Evolutionary conservation across 2,113 vertebrate species (phyloP).

Genomic region (Rhabdornis inornatus): DNA sequence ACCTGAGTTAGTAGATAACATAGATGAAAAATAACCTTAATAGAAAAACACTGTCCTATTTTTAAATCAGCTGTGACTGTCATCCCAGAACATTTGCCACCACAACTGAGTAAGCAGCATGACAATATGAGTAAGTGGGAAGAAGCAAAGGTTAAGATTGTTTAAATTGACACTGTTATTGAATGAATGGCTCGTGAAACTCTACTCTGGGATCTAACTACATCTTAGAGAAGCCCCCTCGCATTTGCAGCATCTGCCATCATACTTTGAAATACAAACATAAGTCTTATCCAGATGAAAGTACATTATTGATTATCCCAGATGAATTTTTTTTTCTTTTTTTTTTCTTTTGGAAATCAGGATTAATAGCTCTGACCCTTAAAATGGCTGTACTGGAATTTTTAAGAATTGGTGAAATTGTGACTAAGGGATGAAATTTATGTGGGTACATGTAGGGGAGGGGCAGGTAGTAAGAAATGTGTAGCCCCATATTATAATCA

Average conservation of each 20-base stretch:
- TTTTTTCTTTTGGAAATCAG: not conserved
- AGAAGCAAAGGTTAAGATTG: not conserved
- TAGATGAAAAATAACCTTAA: not conserved
- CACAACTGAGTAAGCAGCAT: not conserved
- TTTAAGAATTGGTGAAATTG: not conserved
- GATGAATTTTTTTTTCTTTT: not conserved
- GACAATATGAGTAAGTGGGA: not conserved
- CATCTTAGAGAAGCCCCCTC: not conserved
- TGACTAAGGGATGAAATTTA: not conserved
- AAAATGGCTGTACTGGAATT: not conserved
- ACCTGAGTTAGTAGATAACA: not conserved
- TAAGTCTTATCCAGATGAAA: not conserved
- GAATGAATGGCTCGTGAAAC: not conserved
- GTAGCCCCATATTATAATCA: not conserved
- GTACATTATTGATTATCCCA: not conserved
- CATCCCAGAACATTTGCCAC: not conserved
- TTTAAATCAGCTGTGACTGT: not conserved
- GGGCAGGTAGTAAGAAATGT: not conserved
- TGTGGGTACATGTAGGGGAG: rapidly evolving
- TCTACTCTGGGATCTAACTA: not conserved
- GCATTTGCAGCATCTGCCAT: not conserved
- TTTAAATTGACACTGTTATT: not conserved
- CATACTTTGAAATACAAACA: not conserved
- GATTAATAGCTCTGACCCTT: not conserved
- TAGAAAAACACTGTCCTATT: not conserved